Evolutionary conservation across 2,888 invertebrate genomes (phyloP), one percentile per base, ranked within the genome.

Genomic region (Hirtodrosophila confusa): DNA sequence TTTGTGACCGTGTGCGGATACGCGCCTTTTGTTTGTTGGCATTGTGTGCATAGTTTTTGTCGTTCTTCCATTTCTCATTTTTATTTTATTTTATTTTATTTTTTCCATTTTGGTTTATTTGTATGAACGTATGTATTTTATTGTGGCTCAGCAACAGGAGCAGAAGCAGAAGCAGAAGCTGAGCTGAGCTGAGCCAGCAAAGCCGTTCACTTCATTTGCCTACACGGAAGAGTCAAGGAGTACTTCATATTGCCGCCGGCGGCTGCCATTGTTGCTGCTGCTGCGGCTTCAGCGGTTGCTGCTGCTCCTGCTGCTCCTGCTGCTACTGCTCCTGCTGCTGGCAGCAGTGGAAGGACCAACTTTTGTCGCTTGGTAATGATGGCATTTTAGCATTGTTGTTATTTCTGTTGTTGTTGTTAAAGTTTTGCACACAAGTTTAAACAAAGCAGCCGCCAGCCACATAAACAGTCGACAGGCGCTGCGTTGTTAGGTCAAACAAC

Each of bases 291-390:
- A 23, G 61, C 39, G 47, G 57, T 49, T 54, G 62, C 58, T 48
- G 50, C 60, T 45, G 39, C 55, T 53, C 39, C 24, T 56, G 41
- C 27, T 63, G 51, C 44, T 55, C 43, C 33, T 49, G 36, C 24
- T 63, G 50, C 6, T 57, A 23, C 29, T 58, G 35, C 27, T 57
- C 43, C 62, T 74, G 70, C 54, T 60, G 31, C 44, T 65, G 61
- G 60, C 69, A 55, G 61, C 49, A 70, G 68, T 69, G 48, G 69
- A 88, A 88, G 83, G 86, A 86, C 78, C 77, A 88, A 87, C 88
- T 88, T 88, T 87, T 88, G 88, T 75, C 79, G 76, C 88, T 80
- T 73, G 88, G 83, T 82, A 88, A 87, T 88, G 88, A 83, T 88
- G 84, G 88, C 80, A 86, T 88, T 84, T 88, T 83, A 80, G 84